Evolutionary conservation across 1,140 invertebrate species (phyloP).

Genomic region (Drosophila asahinai): DNA sequence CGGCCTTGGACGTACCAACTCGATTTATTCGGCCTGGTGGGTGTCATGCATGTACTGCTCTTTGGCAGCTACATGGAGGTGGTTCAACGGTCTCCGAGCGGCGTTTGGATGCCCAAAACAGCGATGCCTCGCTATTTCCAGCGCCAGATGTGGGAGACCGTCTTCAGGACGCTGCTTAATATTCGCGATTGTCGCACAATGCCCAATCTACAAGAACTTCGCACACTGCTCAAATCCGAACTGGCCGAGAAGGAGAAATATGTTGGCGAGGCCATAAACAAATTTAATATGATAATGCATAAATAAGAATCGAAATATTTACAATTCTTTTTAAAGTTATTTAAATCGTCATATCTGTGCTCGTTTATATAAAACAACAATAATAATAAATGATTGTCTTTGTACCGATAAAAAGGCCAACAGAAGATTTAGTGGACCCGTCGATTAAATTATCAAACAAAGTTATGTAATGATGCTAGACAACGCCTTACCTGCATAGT

Average conservation of each 20-base stretch:
- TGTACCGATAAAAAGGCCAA: too few species aligned
- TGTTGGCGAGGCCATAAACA: constrained; percentile 58
- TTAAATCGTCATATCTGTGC: neutral
- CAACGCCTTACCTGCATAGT: too few species aligned
- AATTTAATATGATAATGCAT: constrained; percentile 59
- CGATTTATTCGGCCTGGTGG: constrained; percentile 94
- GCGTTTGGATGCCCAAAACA: constrained; percentile 75
- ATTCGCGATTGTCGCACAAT: constrained; percentile 89
- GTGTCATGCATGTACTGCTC: constrained; percentile 93
- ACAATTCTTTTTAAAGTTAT: neutral
- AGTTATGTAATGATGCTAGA: too few species aligned
- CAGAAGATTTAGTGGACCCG: too few species aligned
- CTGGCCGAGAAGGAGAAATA: constrained; percentile 86
- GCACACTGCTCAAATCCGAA: constrained; percentile 87
- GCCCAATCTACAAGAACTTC: constrained; percentile 88
- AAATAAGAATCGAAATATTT: constrained; percentile 14
- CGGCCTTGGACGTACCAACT: constrained; percentile 97
- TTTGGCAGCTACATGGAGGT: constrained; percentile 96
- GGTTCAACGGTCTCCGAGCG: constrained; percentile 85
- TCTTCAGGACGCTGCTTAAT: constrained; percentile 89
- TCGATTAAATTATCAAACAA: too few species aligned
- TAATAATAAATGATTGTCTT: too few species aligned
- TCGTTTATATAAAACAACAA: neutral
- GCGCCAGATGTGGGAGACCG: constrained; percentile 88
- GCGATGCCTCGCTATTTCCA: constrained; percentile 88